Evolutionary conservation across 1,140 invertebrate genomes (phyloP).

Genomic region (Pachypsylla venusta): DNA sequence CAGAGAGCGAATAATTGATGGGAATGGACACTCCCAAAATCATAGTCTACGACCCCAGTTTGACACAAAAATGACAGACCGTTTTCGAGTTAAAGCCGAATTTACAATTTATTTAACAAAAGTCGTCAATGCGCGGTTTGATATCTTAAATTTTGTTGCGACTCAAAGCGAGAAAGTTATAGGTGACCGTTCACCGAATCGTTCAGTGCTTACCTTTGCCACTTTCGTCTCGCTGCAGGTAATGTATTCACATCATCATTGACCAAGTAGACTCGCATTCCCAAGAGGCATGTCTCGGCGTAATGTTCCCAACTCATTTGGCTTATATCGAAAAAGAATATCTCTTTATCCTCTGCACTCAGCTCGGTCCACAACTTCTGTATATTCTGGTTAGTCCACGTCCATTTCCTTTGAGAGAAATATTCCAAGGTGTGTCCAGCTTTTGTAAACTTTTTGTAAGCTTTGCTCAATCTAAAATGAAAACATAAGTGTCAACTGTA

Average conservation of each 20-base stretch:
- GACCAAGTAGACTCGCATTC: constrained; percentile 41
- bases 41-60: too few species aligned
- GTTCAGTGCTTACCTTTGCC: constrained; percentile 36
- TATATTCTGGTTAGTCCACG: constrained; percentile 50
- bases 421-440: constrained; percentile 50
- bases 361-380: constrained; percentile 43
- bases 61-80: too few species aligned
- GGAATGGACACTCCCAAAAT: too few species aligned
- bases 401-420: constrained; percentile 53
- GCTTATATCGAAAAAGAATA: constrained; percentile 53
- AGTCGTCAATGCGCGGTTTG: too few species aligned
- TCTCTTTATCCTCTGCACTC: constrained; percentile 39
- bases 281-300: constrained; percentile 39
- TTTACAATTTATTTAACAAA: too few species aligned
- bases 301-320: constrained; percentile 43
- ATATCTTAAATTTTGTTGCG: too few species aligned
- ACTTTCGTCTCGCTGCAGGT: constrained; percentile 34
- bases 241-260: constrained; percentile 43
- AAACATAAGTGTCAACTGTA: neutral
- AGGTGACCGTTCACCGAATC: too few species aligned
- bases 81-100: too few species aligned
- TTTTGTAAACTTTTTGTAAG: constrained; percentile 56
- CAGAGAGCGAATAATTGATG: too few species aligned
- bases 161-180: too few species aligned
- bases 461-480: constrained; percentile 46